Conservation (phyloP, 2,797 vertebrate genomes). For the Ceyx erithaca region DNA sequence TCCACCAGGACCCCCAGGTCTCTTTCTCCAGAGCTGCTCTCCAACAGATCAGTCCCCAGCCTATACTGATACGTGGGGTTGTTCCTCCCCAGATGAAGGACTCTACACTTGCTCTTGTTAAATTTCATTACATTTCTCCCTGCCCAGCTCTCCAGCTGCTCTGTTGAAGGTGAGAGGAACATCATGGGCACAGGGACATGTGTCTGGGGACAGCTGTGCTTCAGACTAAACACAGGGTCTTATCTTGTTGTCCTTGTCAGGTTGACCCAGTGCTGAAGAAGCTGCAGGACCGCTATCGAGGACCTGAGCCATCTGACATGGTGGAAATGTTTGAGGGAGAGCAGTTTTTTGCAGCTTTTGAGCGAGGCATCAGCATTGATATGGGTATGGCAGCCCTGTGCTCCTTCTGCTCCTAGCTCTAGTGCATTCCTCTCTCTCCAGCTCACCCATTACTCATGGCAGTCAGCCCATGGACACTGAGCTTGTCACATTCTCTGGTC, state of each 20-base stretch:
- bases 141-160: too few relatives aligned
- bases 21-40: too few relatives aligned
- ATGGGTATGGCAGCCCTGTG: constrained; percentile 79
- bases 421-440: neutral
- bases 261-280: constrained; percentile 78
- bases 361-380: constrained; percentile 89
- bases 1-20: too few relatives aligned
- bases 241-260: constrained; percentile 40
- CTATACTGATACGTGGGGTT: too few relatives aligned
- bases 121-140: too few relatives aligned
- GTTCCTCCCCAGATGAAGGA: too few relatives aligned
- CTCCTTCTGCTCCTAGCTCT: neutral
- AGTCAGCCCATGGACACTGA: neutral
- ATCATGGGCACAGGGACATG: neutral
- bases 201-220: neutral
- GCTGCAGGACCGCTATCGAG: constrained; percentile 84
- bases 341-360: constrained; percentile 96
- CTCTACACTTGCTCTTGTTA: too few relatives aligned
- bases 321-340: constrained; percentile 96
- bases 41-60: too few relatives aligned
- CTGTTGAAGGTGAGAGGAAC: neutral
- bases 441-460: neutral
- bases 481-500: neutral
- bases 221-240: neutral
- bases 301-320: constrained; percentile 94